A percentile compares a stretch with the other conserved stretches of the same genome.
These are phyloP conservation scores for Caenorhabditis tropicalis DNA, from an alignment of 1,140 invertebrate species.

Conservation along the genomic window DNA sequence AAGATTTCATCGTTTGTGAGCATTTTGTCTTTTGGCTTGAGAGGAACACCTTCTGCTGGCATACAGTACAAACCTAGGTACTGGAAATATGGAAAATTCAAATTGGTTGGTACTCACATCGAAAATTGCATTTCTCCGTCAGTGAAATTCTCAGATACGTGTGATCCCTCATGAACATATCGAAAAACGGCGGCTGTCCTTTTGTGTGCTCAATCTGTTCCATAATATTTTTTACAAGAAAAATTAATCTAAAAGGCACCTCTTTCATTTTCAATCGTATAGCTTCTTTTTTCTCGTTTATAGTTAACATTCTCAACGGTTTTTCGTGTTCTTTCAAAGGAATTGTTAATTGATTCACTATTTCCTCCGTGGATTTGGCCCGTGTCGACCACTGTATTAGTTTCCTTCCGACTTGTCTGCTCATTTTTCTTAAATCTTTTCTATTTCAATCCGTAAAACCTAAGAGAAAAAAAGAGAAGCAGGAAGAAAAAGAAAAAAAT, in stretches of 20 bases:
- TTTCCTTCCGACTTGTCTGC: neutral
- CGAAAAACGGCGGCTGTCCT: conserved; percentile 72
- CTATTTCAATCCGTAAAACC: no score
- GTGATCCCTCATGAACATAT: conserved; percentile 86
- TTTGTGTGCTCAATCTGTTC: neutral
- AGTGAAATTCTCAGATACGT: conserved; percentile 92
- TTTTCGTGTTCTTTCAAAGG: neutral
- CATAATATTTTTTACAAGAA: neutral
- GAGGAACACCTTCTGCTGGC: conserved; percentile 88
- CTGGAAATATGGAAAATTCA: neutral
- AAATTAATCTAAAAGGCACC: neutral
- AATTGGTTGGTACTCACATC: conserved; percentile 78
- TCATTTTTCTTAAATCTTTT: neutral
- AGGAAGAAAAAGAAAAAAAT: neutral
- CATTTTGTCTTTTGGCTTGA: conserved; percentile 77
- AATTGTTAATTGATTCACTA: neutral
- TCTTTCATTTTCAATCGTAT: neutral
- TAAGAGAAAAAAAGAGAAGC: neutral
- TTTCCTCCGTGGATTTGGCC: neutral
- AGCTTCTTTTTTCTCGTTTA: neutral
- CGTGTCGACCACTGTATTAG: neutral
- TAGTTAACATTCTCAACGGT: neutral
- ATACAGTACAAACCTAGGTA: conserved; percentile 88
- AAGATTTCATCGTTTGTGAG: conserved; percentile 86
- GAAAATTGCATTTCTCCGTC: conserved; percentile 91